phyloP scores from a whole-genome alignment of 2,113 vertebrate genomes.

The Ardeotis arabs region DNA sequence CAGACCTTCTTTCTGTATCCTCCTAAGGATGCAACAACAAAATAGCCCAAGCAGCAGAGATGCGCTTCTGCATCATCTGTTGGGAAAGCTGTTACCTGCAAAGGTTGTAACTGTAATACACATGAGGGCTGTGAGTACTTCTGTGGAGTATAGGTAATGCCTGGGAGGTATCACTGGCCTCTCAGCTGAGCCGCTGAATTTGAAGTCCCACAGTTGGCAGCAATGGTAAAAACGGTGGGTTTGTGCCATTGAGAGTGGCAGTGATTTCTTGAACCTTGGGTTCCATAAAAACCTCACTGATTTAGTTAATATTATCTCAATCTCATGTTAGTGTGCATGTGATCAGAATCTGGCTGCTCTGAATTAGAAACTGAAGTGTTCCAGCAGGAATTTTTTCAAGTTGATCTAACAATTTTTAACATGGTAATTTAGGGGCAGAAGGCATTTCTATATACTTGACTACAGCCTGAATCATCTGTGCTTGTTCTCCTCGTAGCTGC shows the following conservation, averaged over 20 bases:
- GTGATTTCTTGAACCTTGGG: not conserved
- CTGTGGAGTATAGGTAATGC: not conserved
- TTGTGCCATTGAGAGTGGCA: not conserved
- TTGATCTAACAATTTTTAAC: not conserved
- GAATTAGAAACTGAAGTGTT: not conserved
- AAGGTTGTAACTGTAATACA: accelerated
- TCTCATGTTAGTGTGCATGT: accelerated
- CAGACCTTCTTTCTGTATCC: not conserved
- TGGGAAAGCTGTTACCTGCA: not conserved
- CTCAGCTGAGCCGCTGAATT: not conserved
- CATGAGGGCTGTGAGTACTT: not conserved
- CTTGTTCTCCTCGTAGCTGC: not conserved
- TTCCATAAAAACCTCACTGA: not conserved
- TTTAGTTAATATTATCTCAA: not conserved
- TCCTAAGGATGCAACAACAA: not conserved
- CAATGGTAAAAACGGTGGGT: not conserved
- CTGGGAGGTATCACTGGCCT: not conserved
- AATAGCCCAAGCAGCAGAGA: not conserved
- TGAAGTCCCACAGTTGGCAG: not conserved
- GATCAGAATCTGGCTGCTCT: not conserved
- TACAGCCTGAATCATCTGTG: not conserved
- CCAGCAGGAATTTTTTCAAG: not conserved
- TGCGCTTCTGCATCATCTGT: not conserved
- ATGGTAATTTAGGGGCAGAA: not conserved
- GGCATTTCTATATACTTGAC: not conserved